Evolutionary conservation across 2,888 invertebrate genomes (phyloP), one percentile per base, ranked within the genome.

Genomic region (Aphodius granarius): DNA sequence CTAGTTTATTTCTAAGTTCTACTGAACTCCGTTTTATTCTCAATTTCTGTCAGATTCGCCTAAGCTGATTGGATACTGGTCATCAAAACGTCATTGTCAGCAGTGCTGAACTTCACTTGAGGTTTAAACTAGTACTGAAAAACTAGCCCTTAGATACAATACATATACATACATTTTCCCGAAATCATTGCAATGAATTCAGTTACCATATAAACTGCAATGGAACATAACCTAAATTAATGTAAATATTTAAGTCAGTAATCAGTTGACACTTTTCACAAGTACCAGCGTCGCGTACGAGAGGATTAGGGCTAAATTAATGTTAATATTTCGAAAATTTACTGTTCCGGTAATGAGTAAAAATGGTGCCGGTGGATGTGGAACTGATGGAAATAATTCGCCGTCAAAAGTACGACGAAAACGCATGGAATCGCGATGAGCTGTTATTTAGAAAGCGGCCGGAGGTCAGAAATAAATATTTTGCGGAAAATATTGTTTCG

Each of bases 401-500:
- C 6, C 68, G 71, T 43, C 20, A 68, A 17, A 76, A 74, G 17
- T 76, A 73, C 22, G 72, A 72, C 16, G 23, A 64, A 18, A 73
- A 78, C 64, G 5, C 16, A 20, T 79, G 77, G 78, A 73, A 63
- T 17, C 5, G 66, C 1, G 19, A 63, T 22, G 78, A 79, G 63
- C 22, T 20, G 0, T 9, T 76, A 5, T 76, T 76, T 74, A 75
- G 65, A 70, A 74, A 66, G 18, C 75, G 76, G 16, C 66, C 66
- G 1, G 66, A 66, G 63, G 72, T 72, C 43, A 74, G 75, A 17
- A 77, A 78, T 23, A 75, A 77, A 71, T 65, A 68, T 62, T 75
- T 81, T 62, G 16, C 71, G n/a, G 72, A 68, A 6, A 74, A 74
- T 23, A 74, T 78, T 43, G 80, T 82, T 0, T 78, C 83, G 13